phyloP scores from a whole-genome alignment of 2,888 invertebrate species.

The Diarsia mendica region DNA sequence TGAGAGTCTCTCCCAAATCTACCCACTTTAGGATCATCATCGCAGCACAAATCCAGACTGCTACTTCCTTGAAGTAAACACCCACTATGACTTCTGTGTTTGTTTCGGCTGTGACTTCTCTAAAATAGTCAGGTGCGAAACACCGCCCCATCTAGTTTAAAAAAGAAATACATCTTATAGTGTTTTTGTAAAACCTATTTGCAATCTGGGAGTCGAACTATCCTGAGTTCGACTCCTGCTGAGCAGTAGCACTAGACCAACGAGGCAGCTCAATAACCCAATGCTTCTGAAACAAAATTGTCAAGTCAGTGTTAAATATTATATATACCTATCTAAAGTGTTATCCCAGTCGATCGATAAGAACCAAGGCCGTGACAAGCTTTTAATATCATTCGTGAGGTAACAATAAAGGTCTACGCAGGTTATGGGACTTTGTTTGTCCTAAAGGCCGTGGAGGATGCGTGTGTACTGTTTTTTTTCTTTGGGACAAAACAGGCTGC shows the following conservation, averaged over 20 bases:
- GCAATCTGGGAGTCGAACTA: too few relatives aligned
- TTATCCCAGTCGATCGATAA: constrained; percentile 9
- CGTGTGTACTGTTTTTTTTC: background rate
- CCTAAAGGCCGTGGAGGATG: background rate
- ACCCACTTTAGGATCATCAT: too few relatives aligned
- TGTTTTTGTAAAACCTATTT: too few relatives aligned
- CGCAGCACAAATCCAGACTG: background rate
- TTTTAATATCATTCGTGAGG: background rate
- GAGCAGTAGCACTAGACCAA: background rate
- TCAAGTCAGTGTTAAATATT: background rate
- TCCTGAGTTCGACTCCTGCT: too few relatives aligned
- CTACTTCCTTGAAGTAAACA: background rate
- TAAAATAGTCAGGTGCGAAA: too few relatives aligned
- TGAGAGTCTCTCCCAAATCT: too few relatives aligned
- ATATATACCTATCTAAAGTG: background rate
- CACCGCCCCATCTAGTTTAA: too few relatives aligned
- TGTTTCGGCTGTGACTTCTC: too few relatives aligned
- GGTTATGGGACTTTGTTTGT: background rate
- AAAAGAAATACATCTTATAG: too few relatives aligned
- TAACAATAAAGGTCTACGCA: background rate
- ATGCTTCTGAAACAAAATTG: too few relatives aligned
- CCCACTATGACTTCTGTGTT: background rate
- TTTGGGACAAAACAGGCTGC: too few relatives aligned
- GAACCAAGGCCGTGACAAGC: background rate
- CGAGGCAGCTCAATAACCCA: background rate